phyloP scores from a whole-genome alignment of 2,888 invertebrate genomes.

The Apodemia duryi region DNA sequence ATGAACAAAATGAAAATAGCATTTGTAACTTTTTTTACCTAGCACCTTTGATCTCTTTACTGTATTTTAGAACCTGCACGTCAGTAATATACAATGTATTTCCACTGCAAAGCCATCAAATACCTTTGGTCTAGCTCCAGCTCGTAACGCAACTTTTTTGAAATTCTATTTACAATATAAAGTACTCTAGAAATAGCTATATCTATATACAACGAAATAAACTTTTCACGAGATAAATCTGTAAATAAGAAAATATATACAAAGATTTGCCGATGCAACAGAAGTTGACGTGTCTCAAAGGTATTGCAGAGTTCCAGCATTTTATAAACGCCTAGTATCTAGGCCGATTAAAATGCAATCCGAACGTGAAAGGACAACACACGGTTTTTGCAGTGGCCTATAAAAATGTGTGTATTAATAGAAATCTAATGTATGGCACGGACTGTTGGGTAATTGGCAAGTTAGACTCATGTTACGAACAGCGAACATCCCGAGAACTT shows the following conservation, averaged over 20 bases:
- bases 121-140: slow-evolving; percentile 85
- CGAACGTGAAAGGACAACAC: slow-evolving; percentile 48
- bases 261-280: slow-evolving; percentile 74
- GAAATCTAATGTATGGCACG: slow-evolving; percentile 45
- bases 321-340: slow-evolving; percentile 66
- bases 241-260: slow-evolving; percentile 65
- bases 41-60: not conserved
- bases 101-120: slow-evolving; percentile 65
- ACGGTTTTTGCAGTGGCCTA: slow-evolving; percentile 71
- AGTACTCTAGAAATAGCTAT: slow-evolving; percentile 34
- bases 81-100: slow-evolving; percentile 21
- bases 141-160: slow-evolving; percentile 65
- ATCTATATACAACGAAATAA: slow-evolving; percentile 30
- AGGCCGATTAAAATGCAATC: slow-evolving; percentile 69
- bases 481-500: not conserved
- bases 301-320: slow-evolving; percentile 47
- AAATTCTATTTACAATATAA: slow-evolving; percentile 37
- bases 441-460: slow-evolving; percentile 5
- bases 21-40: no score
- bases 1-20: no score
- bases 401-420: slow-evolving; percentile 68
- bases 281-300: slow-evolving; percentile 55
- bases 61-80: not conserved
- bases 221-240: slow-evolving; percentile 41
- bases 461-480: not conserved